Evolutionary conservation across 2,888 invertebrate species (phyloP).

Genomic region (Germaria angustata): DNA sequence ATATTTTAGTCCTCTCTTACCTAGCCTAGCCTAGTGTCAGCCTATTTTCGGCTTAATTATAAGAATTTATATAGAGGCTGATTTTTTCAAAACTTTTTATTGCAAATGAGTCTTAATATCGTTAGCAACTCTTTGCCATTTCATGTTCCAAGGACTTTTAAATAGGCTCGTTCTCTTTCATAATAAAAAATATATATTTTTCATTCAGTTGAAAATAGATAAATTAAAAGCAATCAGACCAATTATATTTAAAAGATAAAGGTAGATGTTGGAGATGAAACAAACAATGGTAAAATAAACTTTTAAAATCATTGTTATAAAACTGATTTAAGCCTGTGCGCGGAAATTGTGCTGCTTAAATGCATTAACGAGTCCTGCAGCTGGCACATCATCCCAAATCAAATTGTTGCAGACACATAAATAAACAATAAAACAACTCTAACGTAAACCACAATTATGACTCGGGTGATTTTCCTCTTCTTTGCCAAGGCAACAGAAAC

Average conservation of each 20-base stretch:
- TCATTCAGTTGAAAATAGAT: background rate
- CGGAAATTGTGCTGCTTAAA: slow-evolving; percentile 57
- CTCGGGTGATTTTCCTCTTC: background rate
- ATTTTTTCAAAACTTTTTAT: too few species aligned
- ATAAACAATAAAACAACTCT: slow-evolving; percentile 38
- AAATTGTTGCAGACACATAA: slow-evolving; percentile 39
- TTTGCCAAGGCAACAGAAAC: slow-evolving; percentile 6
- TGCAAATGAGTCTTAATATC: too few species aligned
- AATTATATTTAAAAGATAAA: slow-evolving; percentile 27
- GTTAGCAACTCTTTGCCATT: too few species aligned
- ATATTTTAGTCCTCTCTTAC: too few species aligned
- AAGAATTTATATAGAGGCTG: too few species aligned
- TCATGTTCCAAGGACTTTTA: too few species aligned
- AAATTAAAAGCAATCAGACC: slow-evolving; percentile 29
- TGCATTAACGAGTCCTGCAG: slow-evolving; percentile 53
- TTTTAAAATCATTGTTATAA: slow-evolving; percentile 54
- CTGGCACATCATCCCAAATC: slow-evolving; percentile 1
- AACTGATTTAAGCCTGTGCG: slow-evolving; percentile 65
- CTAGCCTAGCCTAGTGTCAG: too few species aligned
- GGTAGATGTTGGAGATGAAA: background rate
- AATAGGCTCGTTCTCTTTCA: too few species aligned
- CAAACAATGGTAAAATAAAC: background rate
- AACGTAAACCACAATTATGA: slow-evolving; percentile 48
- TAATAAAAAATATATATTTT: too few species aligned
- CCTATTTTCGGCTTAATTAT: too few species aligned